A percentile compares a stretch with the other conserved stretches of the same genome.
Conservation (phyloP, 2,888 invertebrate genomes). For the Hydriomena furcata region DNA sequence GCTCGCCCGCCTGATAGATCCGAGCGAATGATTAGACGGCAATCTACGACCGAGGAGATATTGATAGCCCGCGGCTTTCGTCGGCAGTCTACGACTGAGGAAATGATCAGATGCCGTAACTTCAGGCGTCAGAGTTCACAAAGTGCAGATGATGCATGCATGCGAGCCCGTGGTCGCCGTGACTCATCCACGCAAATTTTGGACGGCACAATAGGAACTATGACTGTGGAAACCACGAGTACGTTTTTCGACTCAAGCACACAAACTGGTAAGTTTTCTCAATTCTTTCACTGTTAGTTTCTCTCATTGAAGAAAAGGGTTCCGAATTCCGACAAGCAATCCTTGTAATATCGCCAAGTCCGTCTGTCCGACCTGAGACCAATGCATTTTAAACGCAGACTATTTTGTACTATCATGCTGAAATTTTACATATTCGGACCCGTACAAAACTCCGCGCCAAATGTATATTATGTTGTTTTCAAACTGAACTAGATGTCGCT, state of each 20-base stretch:
- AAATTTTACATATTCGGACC: no score
- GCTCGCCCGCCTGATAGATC: constrained; percentile 85
- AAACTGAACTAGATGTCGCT: no score
- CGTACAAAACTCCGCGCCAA: no score
- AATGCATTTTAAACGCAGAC: no score
- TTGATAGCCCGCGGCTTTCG: constrained; percentile 95
- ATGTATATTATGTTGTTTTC: no score
- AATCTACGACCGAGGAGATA: constrained; percentile 96
- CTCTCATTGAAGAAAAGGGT: no score
- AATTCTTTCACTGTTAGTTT: background rate
- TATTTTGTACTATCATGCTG: no score
- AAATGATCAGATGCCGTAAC: constrained; percentile 95
- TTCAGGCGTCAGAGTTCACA: constrained; percentile 95
- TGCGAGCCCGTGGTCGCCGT: constrained; percentile 87
- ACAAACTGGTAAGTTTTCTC: constrained; percentile 90
- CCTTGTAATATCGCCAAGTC: no score
- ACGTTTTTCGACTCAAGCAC: constrained; percentile 96
- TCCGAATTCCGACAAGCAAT: no score
- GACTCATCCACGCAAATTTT: constrained; percentile 96
- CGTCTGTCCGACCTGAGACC: no score
- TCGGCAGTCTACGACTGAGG: constrained; percentile 95
- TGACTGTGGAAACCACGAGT: constrained; percentile 96
- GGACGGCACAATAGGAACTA: constrained; percentile 95
- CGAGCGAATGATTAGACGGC: constrained; percentile 87
- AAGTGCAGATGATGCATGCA: constrained; percentile 91